Percentiles rank a stretch among this genome's conserved stretches.
Conservation (phyloP, 1,140 invertebrate species). For the Thaumetopoea pityocampa region DNA sequence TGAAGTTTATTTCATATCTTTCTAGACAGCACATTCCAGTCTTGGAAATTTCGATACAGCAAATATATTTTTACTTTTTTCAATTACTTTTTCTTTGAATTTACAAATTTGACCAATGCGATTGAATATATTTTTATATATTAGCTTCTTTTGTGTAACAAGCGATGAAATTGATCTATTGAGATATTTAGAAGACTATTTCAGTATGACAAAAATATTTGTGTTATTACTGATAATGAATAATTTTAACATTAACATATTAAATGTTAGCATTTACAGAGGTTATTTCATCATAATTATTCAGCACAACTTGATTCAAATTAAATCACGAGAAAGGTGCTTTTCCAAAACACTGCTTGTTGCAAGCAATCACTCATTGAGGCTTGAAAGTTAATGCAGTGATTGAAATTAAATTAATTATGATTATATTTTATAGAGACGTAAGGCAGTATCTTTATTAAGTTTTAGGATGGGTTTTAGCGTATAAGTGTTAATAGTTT, state of each 20-base stretch:
- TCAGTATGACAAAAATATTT: too few species aligned
- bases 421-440: conserved; percentile 13
- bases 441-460: conserved; percentile 20
- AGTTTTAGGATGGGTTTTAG: conserved; percentile 21
- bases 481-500: conserved; percentile 27
- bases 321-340: conserved; percentile 26
- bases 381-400: conserved; percentile 20
- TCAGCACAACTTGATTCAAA: conserved; percentile 4
- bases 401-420: conserved; percentile 13
- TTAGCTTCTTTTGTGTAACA: background rate
- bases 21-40: conserved; percentile 5
- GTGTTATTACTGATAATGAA: too few species aligned
- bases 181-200: too few species aligned
- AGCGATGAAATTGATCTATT: too few species aligned
- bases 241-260: background rate
- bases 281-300: conserved; percentile 4
- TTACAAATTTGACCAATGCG: background rate
- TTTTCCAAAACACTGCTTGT: conserved; percentile 21
- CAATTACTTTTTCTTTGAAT: background rate
- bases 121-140: background rate
- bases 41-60: too few species aligned
- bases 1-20: background rate
- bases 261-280: background rate
- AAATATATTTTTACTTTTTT: too few species aligned
- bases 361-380: conserved; percentile 21